Base-by-base conservation (phyloP, 2,888 invertebrate species). In the Drosophila neotestacea region DNA sequence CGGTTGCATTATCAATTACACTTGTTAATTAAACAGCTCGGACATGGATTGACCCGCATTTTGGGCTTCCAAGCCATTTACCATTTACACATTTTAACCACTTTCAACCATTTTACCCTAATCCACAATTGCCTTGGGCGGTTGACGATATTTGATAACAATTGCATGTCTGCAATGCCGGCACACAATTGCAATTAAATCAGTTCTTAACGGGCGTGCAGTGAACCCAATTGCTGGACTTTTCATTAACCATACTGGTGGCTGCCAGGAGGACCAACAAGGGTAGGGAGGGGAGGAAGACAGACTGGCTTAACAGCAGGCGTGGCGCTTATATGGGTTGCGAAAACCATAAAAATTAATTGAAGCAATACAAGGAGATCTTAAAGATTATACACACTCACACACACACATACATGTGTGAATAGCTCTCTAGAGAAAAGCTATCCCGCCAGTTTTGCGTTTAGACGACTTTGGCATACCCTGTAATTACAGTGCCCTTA, bases 11-110 rank as follows among this genome's bases (percentile, higher is more conserved):
- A 85, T 78, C 85, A 85, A 88, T 88, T 88, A 79, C 88, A 85
- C 84, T 88, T 88, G 85, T 86, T 85, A 88, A 85, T 85, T 86
- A 88, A 85, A 85, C 76, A 63, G 67, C 60, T 64, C 50, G 54
- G 63, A 55, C 67, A 47, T 64, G 85, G 82, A 85, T 84, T 77
- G 82, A 54, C 83, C 83, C 83, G 83, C 83, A 83, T 83, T 81
- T 70, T 32, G 38, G 47, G 42, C 54, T 48, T 38, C 64, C 62
- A 75, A 69, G 38, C 55, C 64, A 44, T 48, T 42, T 30, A 52
- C 22, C 39, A 54, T 32, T 42, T 16, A 54, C 38, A 39, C 55
- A 44, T 34, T 34, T 52, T 51, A 51, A 52, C n/a, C 56, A 46
- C 41, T 52, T n/a, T 13, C 36, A 55, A 22, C 42, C 55, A 55